phyloP scores from a whole-genome alignment of 2,888 invertebrate species.

The Polydrusus tereticollis region DNA sequence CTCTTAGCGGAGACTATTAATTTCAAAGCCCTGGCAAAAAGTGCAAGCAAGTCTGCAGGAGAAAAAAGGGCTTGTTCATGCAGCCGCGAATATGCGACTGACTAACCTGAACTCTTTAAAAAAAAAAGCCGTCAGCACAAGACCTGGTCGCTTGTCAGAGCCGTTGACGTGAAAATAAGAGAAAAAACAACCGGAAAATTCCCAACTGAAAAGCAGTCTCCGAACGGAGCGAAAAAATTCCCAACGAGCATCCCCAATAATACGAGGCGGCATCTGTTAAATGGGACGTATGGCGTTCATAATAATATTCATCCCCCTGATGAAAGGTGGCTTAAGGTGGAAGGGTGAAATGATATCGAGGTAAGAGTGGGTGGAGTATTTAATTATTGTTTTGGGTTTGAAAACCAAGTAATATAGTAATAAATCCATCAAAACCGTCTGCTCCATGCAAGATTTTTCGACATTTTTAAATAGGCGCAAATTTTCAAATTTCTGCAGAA shows the following conservation, averaged over 20 bases:
- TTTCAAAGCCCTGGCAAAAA: neutral
- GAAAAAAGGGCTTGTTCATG: too few species aligned
- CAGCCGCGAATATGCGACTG: too few species aligned
- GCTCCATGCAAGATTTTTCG: too few species aligned
- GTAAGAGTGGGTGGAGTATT: constrained; percentile 1
- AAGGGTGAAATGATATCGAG: constrained; percentile 28
- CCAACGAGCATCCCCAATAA: neutral
- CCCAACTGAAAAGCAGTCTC: neutral
- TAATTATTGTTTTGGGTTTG: too few species aligned
- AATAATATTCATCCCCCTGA: constrained; percentile 33
- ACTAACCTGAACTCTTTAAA: too few species aligned
- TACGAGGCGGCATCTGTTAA: constrained; percentile 41
- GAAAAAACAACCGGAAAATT: constrained; percentile 4
- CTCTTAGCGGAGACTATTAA: constrained; percentile 13
- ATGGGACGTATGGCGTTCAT: constrained; percentile 44
- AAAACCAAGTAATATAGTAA: too few species aligned
- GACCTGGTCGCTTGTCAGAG: neutral
- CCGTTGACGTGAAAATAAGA: neutral
- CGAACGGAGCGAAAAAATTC: constrained; percentile 10
- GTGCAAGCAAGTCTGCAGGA: neutral
- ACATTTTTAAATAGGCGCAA: too few species aligned
- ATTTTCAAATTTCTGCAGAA: too few species aligned
- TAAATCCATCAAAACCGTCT: too few species aligned
- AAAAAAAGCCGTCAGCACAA: constrained; percentile 16
- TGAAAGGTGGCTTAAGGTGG: constrained; percentile 42